Evolutionary conservation across 2,888 invertebrate genomes (phyloP).

Genomic region (Pandemis corylana): DNA sequence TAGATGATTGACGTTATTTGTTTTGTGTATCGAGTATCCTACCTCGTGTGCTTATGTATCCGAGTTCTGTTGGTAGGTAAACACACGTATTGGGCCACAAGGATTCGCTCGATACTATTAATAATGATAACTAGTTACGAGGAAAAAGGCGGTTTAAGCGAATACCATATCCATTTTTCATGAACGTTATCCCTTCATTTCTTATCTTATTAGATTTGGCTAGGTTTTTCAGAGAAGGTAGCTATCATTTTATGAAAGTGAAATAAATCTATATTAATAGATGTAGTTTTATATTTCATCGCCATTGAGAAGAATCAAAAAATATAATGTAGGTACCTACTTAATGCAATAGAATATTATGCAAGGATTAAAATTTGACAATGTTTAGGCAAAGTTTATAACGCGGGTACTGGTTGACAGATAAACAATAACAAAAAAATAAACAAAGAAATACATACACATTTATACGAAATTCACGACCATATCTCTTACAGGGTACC

Average conservation of each 20-base stretch:
- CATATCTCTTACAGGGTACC: too few species aligned
- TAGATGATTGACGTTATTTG: slow-evolving; percentile 2
- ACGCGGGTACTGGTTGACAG: too few species aligned
- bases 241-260: neutral
- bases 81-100: neutral
- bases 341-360: neutral
- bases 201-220: neutral
- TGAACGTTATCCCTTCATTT: neutral
- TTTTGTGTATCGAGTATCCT: neutral
- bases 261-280: neutral
- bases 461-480: too few species aligned
- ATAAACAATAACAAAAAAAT: too few species aligned
- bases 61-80: neutral
- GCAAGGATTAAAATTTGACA: neutral
- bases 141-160: slow-evolving; percentile 1
- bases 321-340: too few species aligned
- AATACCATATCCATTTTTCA: neutral
- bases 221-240: neutral
- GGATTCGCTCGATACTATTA: slow-evolving; percentile 3
- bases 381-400: too few species aligned
- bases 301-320: too few species aligned
- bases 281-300: too few species aligned
- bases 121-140: slow-evolving; percentile 9
- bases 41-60: neutral
- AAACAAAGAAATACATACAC: too few species aligned